Base-by-base conservation (phyloP, 2,888 invertebrate species). In the Corbicula japonica region DNA sequence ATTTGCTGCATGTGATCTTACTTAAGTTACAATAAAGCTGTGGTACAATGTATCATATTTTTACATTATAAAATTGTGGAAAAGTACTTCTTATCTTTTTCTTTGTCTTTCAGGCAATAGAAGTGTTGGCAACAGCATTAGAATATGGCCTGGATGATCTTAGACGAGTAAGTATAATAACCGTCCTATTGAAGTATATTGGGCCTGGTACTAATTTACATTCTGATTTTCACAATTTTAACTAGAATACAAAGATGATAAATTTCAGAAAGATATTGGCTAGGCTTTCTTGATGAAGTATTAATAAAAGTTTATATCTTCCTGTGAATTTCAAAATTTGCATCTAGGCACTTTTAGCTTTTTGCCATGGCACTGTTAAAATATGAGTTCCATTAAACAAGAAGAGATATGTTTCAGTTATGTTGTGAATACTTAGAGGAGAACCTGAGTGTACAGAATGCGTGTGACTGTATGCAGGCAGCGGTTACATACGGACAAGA, bases 91-190 rank as follows among this genome's bases (percentile, higher is more conserved):
- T n/a, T n/a, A n/a, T n/a, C n/a, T n/a, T 18, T n/a, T 28, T 48
- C 30, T 50, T 21, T 50, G 28, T 52, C 23, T 86, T 86, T 44
- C 80, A 92, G 91, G 92, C 89, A 54, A 88, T 92, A 71, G 92
- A 92, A 86, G 90, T 92, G 6, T 69, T 92, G 56, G 92, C 90
- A 18, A 90, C 89, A 58, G 86, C 92, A 21, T 74, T 92, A 48
- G 92, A 93, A 79, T 93, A 92, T 88, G 92, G 92, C 10, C 79
- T 92, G 61, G 92, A 92, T 87, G 92, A 92, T 65, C 79, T 93
- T 6, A 87, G 90, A 85, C 81, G 86, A 85, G 92, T 92, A 72
- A 69, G 82, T 4, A 41, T 41, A 41, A 41, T 63, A 8, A 63
- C 18, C 44, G 3, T 21, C 32, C 15, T 46, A 3, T 28, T n/a